Evolutionary conservation across 1,140 invertebrate species (phyloP).

Genomic region (Marisa cornuarietis): DNA sequence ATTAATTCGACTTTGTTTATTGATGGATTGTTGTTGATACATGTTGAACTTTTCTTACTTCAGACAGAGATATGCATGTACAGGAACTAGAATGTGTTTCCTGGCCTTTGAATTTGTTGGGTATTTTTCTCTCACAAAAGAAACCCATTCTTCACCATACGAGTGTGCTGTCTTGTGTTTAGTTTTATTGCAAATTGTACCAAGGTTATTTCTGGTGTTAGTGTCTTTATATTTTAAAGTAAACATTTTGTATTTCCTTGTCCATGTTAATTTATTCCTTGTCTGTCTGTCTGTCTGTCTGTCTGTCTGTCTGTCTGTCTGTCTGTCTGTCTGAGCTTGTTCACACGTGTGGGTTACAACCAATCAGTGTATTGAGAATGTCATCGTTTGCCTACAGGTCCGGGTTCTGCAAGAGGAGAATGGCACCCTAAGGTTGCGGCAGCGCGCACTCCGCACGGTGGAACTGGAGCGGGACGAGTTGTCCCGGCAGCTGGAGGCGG

Average conservation of each 20-base stretch:
- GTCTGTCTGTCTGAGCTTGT: background rate
- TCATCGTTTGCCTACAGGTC: conserved; percentile 29
- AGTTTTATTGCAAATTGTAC: too few species aligned
- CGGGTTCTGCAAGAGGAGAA: conserved; percentile 49
- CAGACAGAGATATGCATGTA: too few species aligned
- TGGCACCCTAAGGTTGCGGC: conserved; percentile 39
- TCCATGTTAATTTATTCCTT: background rate
- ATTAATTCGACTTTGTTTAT: background rate
- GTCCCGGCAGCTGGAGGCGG: conserved; percentile 48
- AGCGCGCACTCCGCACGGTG: conserved; percentile 44
- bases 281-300: background rate
- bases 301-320: background rate
- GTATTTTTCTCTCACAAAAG: background rate
- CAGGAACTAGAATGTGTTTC: too few species aligned
- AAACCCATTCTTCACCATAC: background rate
- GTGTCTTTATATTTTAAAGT: too few species aligned
- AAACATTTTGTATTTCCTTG: background rate
- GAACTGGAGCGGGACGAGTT: conserved; percentile 57
- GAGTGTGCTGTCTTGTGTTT: background rate
- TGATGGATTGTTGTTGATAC: background rate
- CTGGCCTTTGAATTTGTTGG: too few species aligned
- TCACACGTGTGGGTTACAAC: background rate
- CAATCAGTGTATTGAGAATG: background rate
- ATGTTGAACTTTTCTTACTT: background rate
- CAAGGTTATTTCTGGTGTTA: too few species aligned